Evolutionary conservation across 2,797 vertebrate species (phyloP).

Genomic region (Balearica regulorum): DNA sequence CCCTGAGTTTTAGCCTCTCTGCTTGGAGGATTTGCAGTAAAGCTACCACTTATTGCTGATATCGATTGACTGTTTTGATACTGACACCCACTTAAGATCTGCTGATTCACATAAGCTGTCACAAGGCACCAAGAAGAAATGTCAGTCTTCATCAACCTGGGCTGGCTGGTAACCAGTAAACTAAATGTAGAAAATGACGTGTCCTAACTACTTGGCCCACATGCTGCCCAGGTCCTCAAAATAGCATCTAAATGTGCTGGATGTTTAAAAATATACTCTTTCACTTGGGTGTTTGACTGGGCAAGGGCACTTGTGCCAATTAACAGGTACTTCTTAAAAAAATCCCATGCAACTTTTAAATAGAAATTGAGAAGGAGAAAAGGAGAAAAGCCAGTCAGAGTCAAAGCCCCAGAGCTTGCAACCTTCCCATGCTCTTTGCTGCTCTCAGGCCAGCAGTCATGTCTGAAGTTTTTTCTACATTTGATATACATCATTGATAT

Average conservation of each 20-base stretch:
- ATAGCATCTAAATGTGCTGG: background rate
- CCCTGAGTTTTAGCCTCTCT: background rate
- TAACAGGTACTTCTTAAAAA: background rate
- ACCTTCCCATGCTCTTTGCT: background rate
- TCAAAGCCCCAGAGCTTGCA: background rate
- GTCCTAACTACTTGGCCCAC: background rate
- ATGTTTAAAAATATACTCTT: background rate
- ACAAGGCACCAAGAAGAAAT: background rate
- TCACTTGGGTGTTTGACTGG: background rate
- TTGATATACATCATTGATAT: background rate
- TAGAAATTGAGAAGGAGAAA: background rate
- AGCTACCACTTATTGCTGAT: background rate
- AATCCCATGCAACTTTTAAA: background rate
- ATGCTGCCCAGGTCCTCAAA: background rate
- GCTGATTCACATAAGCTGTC: background rate
- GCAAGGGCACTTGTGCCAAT: background rate
- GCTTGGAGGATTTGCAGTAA: background rate
- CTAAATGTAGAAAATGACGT: background rate
- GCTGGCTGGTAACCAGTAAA: background rate
- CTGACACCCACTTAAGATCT: background rate
- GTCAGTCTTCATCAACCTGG: background rate
- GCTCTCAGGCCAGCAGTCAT: background rate
- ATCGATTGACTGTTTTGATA: background rate
- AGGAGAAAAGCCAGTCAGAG: background rate
- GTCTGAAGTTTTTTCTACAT: background rate